phyloP scores from a whole-genome alignment of 2,888 invertebrate species.

The Cephus rjabovi region DNA sequence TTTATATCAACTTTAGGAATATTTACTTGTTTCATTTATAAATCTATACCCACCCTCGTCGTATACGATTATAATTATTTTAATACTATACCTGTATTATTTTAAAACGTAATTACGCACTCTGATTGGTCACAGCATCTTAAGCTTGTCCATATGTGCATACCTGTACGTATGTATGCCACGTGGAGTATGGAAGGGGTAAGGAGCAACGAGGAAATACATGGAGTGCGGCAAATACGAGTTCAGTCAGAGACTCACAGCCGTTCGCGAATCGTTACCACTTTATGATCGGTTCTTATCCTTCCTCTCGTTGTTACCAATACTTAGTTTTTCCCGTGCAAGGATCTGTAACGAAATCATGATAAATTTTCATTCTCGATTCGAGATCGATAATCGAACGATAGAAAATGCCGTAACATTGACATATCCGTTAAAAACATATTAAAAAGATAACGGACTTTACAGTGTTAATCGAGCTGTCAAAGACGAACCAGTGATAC shows the following conservation, averaged over 20 bases:
- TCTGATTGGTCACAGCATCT: background rate
- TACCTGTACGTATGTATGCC: conserved; percentile 3
- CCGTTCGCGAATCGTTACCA: conserved; percentile 33
- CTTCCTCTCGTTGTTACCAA: background rate
- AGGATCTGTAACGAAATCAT: background rate
- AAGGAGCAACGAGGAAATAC: conserved; percentile 22
- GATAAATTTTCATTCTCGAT: background rate
- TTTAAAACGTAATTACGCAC: background rate
- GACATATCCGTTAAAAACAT: background rate
- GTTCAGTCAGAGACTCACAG: conserved; percentile 51
- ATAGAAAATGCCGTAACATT: background rate
- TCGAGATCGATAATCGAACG: background rate
- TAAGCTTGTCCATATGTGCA: background rate
- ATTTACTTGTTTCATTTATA: background rate
- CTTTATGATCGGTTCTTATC: conserved; percentile 11
- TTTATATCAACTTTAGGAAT: background rate
- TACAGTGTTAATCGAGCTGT: background rate
- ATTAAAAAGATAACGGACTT: background rate
- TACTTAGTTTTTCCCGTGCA: background rate
- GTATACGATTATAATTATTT: background rate
- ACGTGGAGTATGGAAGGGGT: conserved; percentile 26
- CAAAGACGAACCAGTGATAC: background rate
- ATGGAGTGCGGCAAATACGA: conserved; percentile 38
- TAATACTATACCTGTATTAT: background rate
- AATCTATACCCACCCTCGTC: background rate